Base-by-base conservation (phyloP, 2,888 invertebrate species). In the Elgonia sp. region DNA sequence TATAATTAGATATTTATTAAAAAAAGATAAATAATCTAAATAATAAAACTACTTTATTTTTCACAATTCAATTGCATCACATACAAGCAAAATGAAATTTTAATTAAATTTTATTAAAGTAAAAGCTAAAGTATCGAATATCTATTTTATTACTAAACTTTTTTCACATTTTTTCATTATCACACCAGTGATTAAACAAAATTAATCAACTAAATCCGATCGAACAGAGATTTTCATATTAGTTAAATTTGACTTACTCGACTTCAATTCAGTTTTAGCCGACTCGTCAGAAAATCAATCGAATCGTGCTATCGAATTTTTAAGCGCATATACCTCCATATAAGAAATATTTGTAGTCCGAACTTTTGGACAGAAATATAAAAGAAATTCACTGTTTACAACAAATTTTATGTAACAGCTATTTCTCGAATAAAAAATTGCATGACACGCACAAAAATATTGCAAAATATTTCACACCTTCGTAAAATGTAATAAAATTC, bases 381-480 rank as follows among this genome's bases (percentile, higher is more conserved):
- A 50, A 50, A 53, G 21, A 70, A 21, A 29, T 70, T 10, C 21
- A 29, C 21, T 37, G 53, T 70, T 70, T 70, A 40, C 37, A 42
- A 67, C 42, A n/a, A 67, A 42, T 67, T 67, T 46, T 20, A 70
- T 53, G 69, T 18, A 70, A 37, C n/a, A 67, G 21, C 53, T 53
- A 3, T 21, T 29, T 37, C 37, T 42, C 7, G 7, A 20, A 67
- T 67, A 42, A 8, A 67, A 67, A 67, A 39, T 63, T 10, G 29
- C 29, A 29, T 29, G 29, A 29, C 29, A 29, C 29, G 29, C 39
- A 40, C 29, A 5, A 63, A 40, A 39, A 63, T 39, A 63, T 63
- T 39, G 21, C 14, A 63, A 63, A 39, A 53, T 53, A 53, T 53
- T 53, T 53, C 53, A 53, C 12, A 53, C 7, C n/a, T 7, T 53